Conservation (phyloP, 2,113 vertebrate species). For the Antigone vipio region DNA sequence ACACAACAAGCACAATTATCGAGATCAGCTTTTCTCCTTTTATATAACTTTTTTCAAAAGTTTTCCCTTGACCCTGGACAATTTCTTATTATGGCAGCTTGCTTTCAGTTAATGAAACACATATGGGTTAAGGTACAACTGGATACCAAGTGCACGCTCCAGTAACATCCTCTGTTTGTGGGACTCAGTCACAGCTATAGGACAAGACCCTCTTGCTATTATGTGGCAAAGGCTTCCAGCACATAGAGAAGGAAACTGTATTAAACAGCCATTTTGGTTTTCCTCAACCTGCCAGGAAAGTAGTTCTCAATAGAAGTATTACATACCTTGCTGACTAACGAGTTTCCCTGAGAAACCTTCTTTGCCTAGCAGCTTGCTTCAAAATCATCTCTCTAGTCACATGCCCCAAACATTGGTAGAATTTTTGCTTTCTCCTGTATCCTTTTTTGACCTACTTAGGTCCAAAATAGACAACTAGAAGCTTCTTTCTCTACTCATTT, state of each 20-base stretch:
- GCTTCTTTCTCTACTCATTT: not conserved
- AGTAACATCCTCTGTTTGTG: accelerated
- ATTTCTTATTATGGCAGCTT: not conserved
- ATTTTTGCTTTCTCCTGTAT: not conserved
- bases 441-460: not conserved
- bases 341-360: not conserved
- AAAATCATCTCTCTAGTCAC: not conserved
- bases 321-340: accelerated
- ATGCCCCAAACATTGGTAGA: accelerated
- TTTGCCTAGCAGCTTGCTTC: not conserved
- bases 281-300: not conserved
- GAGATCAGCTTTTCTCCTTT: not conserved
- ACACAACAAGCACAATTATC: not conserved
- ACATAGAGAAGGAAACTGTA: not conserved
- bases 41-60: not conserved
- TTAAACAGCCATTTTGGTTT: not conserved
- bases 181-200: not conserved
- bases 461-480: not conserved
- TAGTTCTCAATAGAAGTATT: not conserved
- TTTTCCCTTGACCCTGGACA: not conserved
- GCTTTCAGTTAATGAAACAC: not conserved
- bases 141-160: accelerated
- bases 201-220: not conserved
- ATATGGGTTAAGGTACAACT: accelerated
- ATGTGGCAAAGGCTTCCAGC: accelerated